phyloP scores from a whole-genome alignment of 1,140 invertebrate genomes.

The Euwallacea fornicatus region DNA sequence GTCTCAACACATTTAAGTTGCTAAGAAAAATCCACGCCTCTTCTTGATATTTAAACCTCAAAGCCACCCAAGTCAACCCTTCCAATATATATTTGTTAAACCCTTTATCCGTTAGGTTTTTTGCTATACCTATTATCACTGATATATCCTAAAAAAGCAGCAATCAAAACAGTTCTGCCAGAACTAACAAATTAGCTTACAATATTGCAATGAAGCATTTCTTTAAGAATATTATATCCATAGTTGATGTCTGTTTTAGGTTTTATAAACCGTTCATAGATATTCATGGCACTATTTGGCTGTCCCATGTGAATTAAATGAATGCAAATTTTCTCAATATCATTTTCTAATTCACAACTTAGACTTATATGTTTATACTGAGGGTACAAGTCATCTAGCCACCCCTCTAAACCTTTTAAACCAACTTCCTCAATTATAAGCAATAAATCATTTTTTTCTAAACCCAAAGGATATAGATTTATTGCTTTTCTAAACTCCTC shows the following conservation, averaged over 20 bases:
- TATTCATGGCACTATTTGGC: slow-evolving; percentile 40
- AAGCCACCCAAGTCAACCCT: slow-evolving; percentile 42
- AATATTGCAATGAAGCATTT: slow-evolving; percentile 43
- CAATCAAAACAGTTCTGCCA: too few species aligned
- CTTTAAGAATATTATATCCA: slow-evolving; percentile 39
- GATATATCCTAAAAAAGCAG: slow-evolving; percentile 38
- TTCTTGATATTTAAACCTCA: slow-evolving; percentile 40
- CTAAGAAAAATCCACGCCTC: slow-evolving; percentile 41
- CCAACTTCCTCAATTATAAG: slow-evolving; percentile 38
- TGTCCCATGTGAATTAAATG: slow-evolving; percentile 43
- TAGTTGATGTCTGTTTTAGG: slow-evolving; percentile 24
- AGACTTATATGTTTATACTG: slow-evolving; percentile 6
- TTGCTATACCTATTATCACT: slow-evolving; percentile 41
- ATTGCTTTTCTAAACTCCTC: slow-evolving; percentile 39
- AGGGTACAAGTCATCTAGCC: slow-evolving; percentile 17
- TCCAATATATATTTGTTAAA: slow-evolving; percentile 42
- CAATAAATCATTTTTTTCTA: slow-evolving; percentile 37
- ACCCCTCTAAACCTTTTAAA: slow-evolving; percentile 36
- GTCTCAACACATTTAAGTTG: slow-evolving; percentile 39
- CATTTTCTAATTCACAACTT: slow-evolving; percentile 27
- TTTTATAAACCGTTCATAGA: slow-evolving; percentile 40
- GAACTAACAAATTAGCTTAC: slow-evolving; percentile 36
- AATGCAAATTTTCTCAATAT: slow-evolving; percentile 43
- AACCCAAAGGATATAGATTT: slow-evolving; percentile 23
- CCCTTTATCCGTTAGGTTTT: slow-evolving; percentile 36